Base-by-base conservation (phyloP, 2,113 vertebrate genomes). In the Pelecanus crispus region DNA sequence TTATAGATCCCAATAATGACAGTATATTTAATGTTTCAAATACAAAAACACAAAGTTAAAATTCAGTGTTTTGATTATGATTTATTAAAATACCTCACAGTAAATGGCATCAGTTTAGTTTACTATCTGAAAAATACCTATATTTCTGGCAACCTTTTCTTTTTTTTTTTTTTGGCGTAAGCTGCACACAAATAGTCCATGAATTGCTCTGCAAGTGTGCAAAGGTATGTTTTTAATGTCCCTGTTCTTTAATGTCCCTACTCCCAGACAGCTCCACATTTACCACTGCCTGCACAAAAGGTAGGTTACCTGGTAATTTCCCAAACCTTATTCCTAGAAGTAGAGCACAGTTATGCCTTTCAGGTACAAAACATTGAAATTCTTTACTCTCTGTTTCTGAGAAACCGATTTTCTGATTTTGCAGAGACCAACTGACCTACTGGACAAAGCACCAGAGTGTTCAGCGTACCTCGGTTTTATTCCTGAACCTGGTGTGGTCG, bases 401-500 rank as follows among this genome's bases (percentile, higher is more conserved):
- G 26, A 65, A 92, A 61, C 29, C 21, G 26, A 68, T 72, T 56
- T 40, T 13, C 58, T 68, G 53, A 55, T 89, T 94, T 95, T 3
- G 0, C 47, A 82, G 62, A 66, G 55, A 88, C 12, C 73, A 59
- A 18, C 32, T 31, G 31, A n/a, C 42, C 17, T 55, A 21, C 13
- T 70, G 58, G 45, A 47, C 67, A 83, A 80, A 93, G 66, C 36
- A 73, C 6, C 67, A 32, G 17, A 14, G 10, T 31, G 13, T 38
- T 79, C 32, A 24, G 21, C 1, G 1, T 32, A 45, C 20, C 36
- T 83, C 7, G 3, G 11, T 47, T 79, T 84, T 68, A 67, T 12
- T 67, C 29, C 42, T 31, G 9, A 58, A 26, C 9, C 9, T 7
- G 15, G 4, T 17, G 15, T 19, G 29, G 32, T 38, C 0, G 0